Evolutionary conservation across 2,113 vertebrate genomes (phyloP).

Genomic region (Nerophis ophidion): DNA sequence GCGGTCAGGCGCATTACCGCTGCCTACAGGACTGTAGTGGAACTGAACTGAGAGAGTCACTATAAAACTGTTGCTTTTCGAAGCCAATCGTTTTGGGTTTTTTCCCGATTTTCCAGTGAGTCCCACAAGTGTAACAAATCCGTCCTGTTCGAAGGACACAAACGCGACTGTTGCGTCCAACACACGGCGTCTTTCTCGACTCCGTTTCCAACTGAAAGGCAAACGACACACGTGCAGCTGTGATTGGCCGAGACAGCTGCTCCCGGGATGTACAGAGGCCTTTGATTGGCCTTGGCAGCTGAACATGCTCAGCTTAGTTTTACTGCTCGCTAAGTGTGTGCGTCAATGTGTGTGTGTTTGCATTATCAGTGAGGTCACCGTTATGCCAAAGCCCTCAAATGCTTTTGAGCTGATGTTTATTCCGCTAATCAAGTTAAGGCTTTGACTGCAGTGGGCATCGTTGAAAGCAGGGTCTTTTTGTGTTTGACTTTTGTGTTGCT

Average conservation of each 20-base stretch:
- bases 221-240: slow-evolving; percentile 63
- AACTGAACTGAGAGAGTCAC: background rate
- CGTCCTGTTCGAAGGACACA: slow-evolving; percentile 15
- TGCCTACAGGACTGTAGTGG: too few species aligned
- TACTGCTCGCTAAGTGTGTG: slow-evolving; percentile 61
- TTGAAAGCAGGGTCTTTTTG: slow-evolving; percentile 31
- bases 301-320: slow-evolving; percentile 57
- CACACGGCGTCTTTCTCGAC: slow-evolving; percentile 46
- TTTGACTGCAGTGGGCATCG: slow-evolving; percentile 39
- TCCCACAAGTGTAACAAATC: slow-evolving; percentile 26
- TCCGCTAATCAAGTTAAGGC: slow-evolving; percentile 59
- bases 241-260: slow-evolving; percentile 68
- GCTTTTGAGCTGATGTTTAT: slow-evolving; percentile 67
- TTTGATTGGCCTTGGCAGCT: slow-evolving; percentile 73
- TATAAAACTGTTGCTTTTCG: too few species aligned
- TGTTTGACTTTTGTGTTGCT: slow-evolving; percentile 15
- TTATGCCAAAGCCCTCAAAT: slow-evolving; percentile 54
- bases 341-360: slow-evolving; percentile 39
- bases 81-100: background rate
- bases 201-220: slow-evolving; percentile 54
- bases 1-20: too few species aligned
- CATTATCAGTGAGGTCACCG: slow-evolving; percentile 64
- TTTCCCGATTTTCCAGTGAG: background rate
- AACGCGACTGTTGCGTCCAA: slow-evolving; percentile 29
- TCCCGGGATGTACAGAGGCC: slow-evolving; percentile 59